Evolutionary conservation across 2,888 invertebrate species (phyloP), one percentile per base, ranked within the genome.

Genomic region (Lasioglossum oenotherae): DNA sequence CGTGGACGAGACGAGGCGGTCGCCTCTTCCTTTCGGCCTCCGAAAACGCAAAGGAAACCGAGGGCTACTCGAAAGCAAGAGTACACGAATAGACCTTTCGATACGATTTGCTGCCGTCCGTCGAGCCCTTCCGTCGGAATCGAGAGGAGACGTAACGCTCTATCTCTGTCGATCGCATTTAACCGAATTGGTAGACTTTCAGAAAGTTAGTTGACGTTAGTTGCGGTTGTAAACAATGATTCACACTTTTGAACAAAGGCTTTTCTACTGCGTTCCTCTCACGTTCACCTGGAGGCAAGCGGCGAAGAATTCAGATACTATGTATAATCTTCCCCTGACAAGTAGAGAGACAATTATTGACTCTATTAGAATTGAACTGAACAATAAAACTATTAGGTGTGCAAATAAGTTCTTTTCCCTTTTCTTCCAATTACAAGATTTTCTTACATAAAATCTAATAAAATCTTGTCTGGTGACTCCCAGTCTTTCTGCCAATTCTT

Each of bases 11-110:
- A 76, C 53, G 35, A 27, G 53, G 31, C 53, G 53, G 53, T 46
- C 74, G 78, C 27, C 53, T 81, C 72, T 53, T 64, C 38, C n/a
- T 78, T 19, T 12, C 64, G 27, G 71, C 27, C n/a, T 6, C n/a
- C 19, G 53, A 53, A 53, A 53, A 53, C 53, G 23, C 53, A 53
- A 53, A 53, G 53, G n/a, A 53, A 53, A 53, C 53, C 53, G 53
- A 53, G n/a, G 53, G 3, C n/a, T 53, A 53, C 23, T 53, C n/a
- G 23, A 53, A 53, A 53, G 10, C 53, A n/a, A 53, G 3, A n/a
- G 10, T n/a, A 53, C n/a, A 10, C 53, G 10, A 23, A 31, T 31
- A 31, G n/a, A 23, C 53, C 53, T n/a, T 53, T 10, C 53, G 53
- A 53, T 53, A n/a, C 23, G 53, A 23, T 10, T 53, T 10, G n/a